Evolutionary conservation across 2,888 invertebrate species (phyloP).

Genomic region (Seira sanloemensis): DNA sequence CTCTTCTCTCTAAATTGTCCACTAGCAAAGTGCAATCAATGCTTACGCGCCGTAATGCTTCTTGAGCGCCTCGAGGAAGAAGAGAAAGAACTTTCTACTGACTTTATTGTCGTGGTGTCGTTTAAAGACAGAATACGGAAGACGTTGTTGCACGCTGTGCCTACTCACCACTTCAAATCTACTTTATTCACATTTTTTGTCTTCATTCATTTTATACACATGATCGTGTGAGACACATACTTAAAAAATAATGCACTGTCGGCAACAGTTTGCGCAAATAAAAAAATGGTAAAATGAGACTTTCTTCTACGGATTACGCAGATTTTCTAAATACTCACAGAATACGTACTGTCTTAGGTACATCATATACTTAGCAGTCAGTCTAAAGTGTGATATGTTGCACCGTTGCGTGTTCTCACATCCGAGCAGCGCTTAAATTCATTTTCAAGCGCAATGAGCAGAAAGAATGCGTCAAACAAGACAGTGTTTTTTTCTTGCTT

Average conservation of each 20-base stretch:
- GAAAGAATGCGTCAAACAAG: too few species aligned
- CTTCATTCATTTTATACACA: conserved; percentile 22
- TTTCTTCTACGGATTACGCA: too few species aligned
- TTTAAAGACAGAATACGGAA: conserved; percentile 3
- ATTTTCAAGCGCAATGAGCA: conserved; percentile 30
- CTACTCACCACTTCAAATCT: too few species aligned
- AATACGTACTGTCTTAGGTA: too few species aligned
- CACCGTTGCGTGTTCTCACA: conserved; percentile 1
- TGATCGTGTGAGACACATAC: background rate
- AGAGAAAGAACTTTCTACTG: conserved; percentile 52
- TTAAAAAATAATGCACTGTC: background rate
- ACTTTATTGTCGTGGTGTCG: background rate
- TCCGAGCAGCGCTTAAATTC: background rate
- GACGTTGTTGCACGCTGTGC: conserved; percentile 8
- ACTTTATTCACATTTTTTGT: too few species aligned
- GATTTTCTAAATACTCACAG: too few species aligned
- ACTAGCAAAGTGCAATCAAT: conserved; percentile 8
- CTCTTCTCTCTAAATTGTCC: background rate
- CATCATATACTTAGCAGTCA: too few species aligned
- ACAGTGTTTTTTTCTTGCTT: too few species aligned
- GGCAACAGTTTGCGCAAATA: background rate
- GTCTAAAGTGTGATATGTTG: background rate
- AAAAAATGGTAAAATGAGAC: too few species aligned
- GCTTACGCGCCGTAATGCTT: background rate
- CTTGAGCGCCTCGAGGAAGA: too few species aligned